A percentile compares a stretch with the other conserved stretches of the same genome.
phyloP scores from a whole-genome alignment of 2,888 invertebrate species.

The Ommatoiulus sabulosus region DNA sequence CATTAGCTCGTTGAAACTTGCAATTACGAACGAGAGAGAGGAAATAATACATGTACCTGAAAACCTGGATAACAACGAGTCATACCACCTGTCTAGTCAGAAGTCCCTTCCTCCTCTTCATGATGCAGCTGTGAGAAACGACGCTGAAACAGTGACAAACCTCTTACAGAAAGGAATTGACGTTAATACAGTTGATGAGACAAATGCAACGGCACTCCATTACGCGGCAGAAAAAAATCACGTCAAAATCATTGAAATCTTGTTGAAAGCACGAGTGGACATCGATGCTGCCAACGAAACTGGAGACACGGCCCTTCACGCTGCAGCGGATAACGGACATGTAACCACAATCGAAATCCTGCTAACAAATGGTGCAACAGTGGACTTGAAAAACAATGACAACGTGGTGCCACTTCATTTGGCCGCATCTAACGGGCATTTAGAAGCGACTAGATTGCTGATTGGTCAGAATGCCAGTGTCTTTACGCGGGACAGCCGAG shows the following conservation, averaged over 20 bases:
- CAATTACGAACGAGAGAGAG: background rate
- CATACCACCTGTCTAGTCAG: background rate
- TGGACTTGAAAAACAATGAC: background rate
- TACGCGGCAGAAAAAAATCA: constrained; percentile 71
- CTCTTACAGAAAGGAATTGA: constrained; percentile 8
- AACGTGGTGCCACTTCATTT: constrained; percentile 21
- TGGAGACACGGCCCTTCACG: constrained; percentile 31
- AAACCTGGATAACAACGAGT: background rate
- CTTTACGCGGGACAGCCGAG: constrained; percentile 15
- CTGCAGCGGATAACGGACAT: constrained; percentile 42
- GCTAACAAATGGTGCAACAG: background rate
- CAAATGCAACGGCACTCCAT: constrained; percentile 51
- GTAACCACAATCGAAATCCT: background rate
- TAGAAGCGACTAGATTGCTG: constrained; percentile 25
- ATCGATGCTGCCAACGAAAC: background rate
- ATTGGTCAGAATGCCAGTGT: background rate
- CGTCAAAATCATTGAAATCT: background rate
- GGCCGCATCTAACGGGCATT: constrained; percentile 18
- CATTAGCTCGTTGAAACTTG: background rate
- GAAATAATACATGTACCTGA: background rate
- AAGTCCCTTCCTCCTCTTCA: background rate
- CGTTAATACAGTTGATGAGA: constrained; percentile 7
- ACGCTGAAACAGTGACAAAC: background rate
- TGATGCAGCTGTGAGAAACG: background rate
- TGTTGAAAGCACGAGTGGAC: background rate